These are phyloP conservation scores for Meandrusa payeni DNA, from an alignment of 2,888 invertebrate species.

Conservation along the genomic window DNA sequence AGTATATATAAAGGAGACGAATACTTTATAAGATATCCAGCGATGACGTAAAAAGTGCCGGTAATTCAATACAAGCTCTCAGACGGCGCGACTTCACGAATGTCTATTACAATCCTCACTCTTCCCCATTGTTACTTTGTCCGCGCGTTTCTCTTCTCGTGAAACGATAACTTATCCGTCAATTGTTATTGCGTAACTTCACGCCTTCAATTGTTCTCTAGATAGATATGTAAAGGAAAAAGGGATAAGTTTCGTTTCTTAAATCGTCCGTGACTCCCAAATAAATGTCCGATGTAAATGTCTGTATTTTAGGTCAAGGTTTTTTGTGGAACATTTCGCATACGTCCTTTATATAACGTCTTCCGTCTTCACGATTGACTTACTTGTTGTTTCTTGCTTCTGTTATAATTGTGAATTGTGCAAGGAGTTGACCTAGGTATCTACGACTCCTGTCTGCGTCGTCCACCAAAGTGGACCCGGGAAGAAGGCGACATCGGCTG, in stretches of 20 bases:
- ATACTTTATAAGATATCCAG: not conserved
- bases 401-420: too few relatives aligned
- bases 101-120: conserved; percentile 16
- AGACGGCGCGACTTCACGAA: conserved; percentile 19
- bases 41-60: conserved; percentile 3
- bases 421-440: too few relatives aligned
- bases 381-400: too few relatives aligned
- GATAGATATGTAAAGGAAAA: conserved; percentile 13
- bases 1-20: conserved; percentile 1
- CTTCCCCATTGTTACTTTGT: conserved; percentile 19
- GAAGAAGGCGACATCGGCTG: too few relatives aligned
- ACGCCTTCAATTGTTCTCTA: conserved; percentile 13
- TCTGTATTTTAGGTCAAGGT: conserved; percentile 9
- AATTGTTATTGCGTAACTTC: conserved; percentile 14
- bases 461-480: too few relatives aligned
- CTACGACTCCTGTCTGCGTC: too few relatives aligned
- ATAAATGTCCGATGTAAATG: too few relatives aligned
- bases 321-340: not conserved
- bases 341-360: not conserved
- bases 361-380: too few relatives aligned
- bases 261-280: conserved; percentile 8
- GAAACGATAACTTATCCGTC: conserved; percentile 15
- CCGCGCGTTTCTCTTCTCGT: conserved; percentile 3
- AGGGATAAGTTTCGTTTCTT: conserved; percentile 10
- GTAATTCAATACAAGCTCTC: conserved; percentile 24